Base-by-base conservation (phyloP, 1,140 invertebrate genomes). In the Leptinotarsa lineolata region DNA sequence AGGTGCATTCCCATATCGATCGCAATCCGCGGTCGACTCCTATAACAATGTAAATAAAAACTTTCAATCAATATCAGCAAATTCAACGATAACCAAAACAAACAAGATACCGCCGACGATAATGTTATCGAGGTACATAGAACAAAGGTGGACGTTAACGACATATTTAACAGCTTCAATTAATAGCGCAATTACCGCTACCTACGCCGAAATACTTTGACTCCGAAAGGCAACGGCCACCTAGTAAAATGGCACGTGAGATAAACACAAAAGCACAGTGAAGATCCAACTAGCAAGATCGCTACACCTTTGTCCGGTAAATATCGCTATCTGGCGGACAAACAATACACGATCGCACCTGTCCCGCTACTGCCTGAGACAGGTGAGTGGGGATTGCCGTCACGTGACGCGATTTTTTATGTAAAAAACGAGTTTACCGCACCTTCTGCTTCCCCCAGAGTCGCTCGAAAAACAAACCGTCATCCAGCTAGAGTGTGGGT, bases 401-500 rank as follows among this genome's bases (percentile, higher is more conserved):
- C 69, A 71, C 69, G 69, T 71, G 69, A 71, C 69, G 44, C 16
- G n/a, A 44, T 39, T 63, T 71, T 71, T 46, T 16, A 61, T 59
- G 59, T 63, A 69, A 69, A 69, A 69, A 69, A 69, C 68, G 39
- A 69, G 68, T 69, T 54, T 58, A 71, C 69, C 69, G 69, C 69
- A 63, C 69, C 69, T 71, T 69, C 68, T 48, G 46, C 46, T 48
- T 69, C 68, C 68, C 68, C 48, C 24, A 69, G 58, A 21, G 67
- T 20, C 46, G 21, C 20, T 13, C 5, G n/a, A 45, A 68, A 68
- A 68, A 46, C 18, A 68, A 48, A 68, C 12, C 39, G 48, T 54
- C 48, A 54, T 54, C 48, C 5, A 54, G 15, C 48, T n/a, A 4
- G 15, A 16, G 48, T 54, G 48, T 54, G 48, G 48, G 48, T 54